Evolutionary conservation across 2,888 invertebrate genomes (phyloP), one percentile per base, ranked within the genome.

Genomic region (Cheilosia variabilis): DNA sequence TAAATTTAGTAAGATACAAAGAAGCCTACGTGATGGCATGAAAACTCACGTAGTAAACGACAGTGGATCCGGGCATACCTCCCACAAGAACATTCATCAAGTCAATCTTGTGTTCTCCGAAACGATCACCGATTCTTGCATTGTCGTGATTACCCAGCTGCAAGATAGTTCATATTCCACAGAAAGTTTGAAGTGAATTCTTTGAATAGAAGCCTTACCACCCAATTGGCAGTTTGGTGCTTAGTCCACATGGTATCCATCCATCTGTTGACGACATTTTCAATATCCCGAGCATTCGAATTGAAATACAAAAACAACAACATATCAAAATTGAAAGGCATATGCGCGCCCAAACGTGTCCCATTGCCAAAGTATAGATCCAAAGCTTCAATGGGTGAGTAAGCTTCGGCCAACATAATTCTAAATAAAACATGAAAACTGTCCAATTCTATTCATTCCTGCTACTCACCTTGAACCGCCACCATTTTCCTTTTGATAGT

Each of bases 121-220:
- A 94, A n/a, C 96, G 93, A 2, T 93, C 91, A 0, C 94, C 94
- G 90, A 95, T 93, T 60, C 96, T 93, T 60, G 91, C 92, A 76
- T 94, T 94, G 89, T 96, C 96, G 88, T 96, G 95, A 90, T 95
- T 96, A 6, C 95, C 95, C 57, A 94, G 92, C 95, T 95, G 87
- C 50, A 90, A 19, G 41, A 34, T 4, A 4, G 9, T 53, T 43
- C 1, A 15, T 41, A 47, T 43, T 24, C 19, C 17, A 47, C 13
- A 13, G 10, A 17, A 9, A 9, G 7, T n/a, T 17, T n/a, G 1
- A 47, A 17, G 9, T 7, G 45, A 45, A 3, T 19, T 4, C 9
- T 22, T 22, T 22, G 5, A 68, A 22, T 9, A 10, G 6, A 4
- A 15, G 22, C 87, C 93, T 91, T 88, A 95, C 94, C 89, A 95